A percentile compares a stretch with the other conserved stretches of the same genome.
Conservation (phyloP, 2,888 invertebrate genomes). For the Dioctria linearis region DNA sequence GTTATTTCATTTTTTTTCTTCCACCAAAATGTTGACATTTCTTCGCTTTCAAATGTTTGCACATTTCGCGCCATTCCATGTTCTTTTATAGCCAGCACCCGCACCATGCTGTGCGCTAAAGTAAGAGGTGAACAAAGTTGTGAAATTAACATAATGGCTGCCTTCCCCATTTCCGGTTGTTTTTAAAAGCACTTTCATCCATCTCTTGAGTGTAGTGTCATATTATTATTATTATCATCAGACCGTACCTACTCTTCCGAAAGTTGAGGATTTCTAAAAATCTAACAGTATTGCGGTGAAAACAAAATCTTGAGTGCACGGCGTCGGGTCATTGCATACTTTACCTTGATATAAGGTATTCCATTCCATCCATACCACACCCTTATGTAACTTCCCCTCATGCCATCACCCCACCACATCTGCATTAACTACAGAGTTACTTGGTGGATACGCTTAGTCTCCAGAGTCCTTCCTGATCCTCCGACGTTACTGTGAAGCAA, state of each 20-base stretch:
- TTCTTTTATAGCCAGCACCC: no score
- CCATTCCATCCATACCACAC: no score
- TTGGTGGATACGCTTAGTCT: no score
- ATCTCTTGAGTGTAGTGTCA: no score
- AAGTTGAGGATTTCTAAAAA: background rate
- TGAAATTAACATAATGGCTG: conserved; percentile 17
- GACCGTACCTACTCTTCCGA: no score
- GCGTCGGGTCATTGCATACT: conserved; percentile 14
- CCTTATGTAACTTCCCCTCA: no score
- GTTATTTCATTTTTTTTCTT: conserved; percentile 4
- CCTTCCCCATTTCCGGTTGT: conserved; percentile 15
- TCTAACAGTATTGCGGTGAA: background rate
- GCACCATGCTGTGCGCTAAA: background rate
- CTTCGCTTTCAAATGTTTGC: conserved; percentile 9
- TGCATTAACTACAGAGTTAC: no score
- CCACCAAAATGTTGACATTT: conserved; percentile 6
- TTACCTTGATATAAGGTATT: background rate
- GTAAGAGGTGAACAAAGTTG: background rate
- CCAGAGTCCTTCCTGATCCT: no score
- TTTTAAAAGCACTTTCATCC: background rate
- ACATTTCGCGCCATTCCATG: background rate
- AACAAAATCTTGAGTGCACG: no score
- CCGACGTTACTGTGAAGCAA: background rate
- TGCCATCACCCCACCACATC: no score
- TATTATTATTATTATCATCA: no score